Percentiles rank a stretch among this genome's conserved stretches.
Evolutionary conservation across 2,113 vertebrate species (phyloP).

Genomic region (Antechinus flavipes): DNA sequence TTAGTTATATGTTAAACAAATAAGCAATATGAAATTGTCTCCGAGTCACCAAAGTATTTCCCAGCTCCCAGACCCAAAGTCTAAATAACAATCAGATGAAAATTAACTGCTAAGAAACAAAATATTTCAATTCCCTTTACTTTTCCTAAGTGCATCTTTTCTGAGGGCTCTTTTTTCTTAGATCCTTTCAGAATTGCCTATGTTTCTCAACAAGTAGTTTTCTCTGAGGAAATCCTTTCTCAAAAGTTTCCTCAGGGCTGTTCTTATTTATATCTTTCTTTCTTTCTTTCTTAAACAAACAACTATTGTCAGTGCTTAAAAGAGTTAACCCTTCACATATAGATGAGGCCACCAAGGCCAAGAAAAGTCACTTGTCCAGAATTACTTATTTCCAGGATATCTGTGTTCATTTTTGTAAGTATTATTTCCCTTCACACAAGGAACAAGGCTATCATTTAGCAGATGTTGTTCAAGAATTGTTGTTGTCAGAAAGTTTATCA

Average conservation of each 20-base stretch:
- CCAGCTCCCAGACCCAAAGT: not conserved
- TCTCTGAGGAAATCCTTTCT: not conserved
- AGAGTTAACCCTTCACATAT: not conserved
- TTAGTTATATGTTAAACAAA: not conserved
- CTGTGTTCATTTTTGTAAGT: not conserved
- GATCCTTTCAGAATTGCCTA: not conserved
- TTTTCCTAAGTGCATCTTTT: not conserved
- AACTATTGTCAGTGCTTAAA: not conserved
- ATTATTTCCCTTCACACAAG: not conserved
- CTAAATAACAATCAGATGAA: not conserved
- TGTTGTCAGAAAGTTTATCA: not conserved
- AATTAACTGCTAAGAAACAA: not conserved
- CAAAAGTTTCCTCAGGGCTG: not conserved
- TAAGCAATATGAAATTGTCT: not conserved
- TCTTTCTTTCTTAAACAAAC: not conserved
- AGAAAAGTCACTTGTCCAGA: not conserved
- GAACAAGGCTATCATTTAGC: not conserved
- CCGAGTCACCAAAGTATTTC: not conserved
- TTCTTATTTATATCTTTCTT: not conserved
- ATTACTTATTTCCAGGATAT: not conserved
- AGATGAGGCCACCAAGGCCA: not conserved
- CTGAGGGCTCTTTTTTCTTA: not conserved
- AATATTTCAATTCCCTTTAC: not conserved
- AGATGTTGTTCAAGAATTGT: not conserved
- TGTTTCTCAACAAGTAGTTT: not conserved